Conservation (phyloP, 1,140 invertebrate genomes). For the Gryllus bimaculatus region DNA sequence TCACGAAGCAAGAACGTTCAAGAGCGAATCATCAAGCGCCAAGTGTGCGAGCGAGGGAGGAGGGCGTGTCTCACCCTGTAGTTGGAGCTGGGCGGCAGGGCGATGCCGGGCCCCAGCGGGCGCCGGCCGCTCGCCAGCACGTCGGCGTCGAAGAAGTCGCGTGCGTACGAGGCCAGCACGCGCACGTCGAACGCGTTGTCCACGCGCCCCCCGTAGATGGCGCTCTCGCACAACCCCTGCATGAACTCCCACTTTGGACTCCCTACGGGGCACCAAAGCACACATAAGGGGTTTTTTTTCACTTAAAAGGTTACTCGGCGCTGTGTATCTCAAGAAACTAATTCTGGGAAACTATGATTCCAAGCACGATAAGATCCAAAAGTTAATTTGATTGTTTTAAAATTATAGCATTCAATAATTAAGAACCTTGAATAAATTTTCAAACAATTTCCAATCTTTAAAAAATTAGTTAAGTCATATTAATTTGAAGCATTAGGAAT, state of each 20-base stretch:
- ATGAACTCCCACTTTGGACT: slow-evolving; percentile 61
- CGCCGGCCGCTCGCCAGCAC: slow-evolving; percentile 46
- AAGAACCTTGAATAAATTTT: too few species aligned
- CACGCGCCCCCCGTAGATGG: slow-evolving; percentile 81
- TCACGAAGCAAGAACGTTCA: too few species aligned
- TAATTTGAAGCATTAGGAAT: too few species aligned
- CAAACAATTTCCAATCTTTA: too few species aligned
- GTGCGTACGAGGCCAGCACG: slow-evolving; percentile 63
- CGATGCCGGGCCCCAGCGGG: slow-evolving; percentile 41
- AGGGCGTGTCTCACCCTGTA: slow-evolving; percentile 35
- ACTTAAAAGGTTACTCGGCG: not conserved
- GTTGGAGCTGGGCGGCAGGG: slow-evolving; percentile 41
- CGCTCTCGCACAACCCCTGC: slow-evolving; percentile 67
- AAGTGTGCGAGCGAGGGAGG: too few species aligned
- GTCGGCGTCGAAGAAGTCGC: slow-evolving; percentile 57
- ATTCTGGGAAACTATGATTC: not conserved
- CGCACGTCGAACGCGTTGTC: slow-evolving; percentile 70
- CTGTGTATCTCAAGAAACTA: not conserved
- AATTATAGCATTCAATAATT: too few species aligned
- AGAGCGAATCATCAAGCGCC: too few species aligned
- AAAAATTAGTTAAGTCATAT: too few species aligned
- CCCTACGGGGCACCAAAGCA: too few species aligned
- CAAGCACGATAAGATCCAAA: too few species aligned
- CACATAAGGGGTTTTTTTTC: too few species aligned
- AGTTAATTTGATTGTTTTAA: too few species aligned